phyloP scores from a whole-genome alignment of 2,888 invertebrate species.

The Eugnorisma glareosa region DNA sequence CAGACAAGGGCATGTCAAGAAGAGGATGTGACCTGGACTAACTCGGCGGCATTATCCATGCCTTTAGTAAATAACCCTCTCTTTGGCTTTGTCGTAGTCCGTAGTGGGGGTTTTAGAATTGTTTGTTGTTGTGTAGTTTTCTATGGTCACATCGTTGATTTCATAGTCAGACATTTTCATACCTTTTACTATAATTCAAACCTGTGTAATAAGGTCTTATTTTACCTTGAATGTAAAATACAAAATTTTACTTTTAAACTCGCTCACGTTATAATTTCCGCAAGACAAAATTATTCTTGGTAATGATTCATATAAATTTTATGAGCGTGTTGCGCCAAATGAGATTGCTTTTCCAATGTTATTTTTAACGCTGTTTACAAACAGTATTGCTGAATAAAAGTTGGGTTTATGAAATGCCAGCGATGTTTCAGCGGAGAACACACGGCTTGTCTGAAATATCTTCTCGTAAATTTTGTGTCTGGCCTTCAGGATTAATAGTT shows the following conservation, averaged over 20 bases:
- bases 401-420: conserved; percentile 21
- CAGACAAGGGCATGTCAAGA: not conserved
- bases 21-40: not conserved
- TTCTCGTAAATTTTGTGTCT: not conserved
- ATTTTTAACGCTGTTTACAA: conserved; percentile 51
- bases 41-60: not conserved
- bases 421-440: conserved; percentile 2
- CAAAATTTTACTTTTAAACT: not conserved
- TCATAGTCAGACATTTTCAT: not conserved
- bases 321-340: conserved; percentile 38
- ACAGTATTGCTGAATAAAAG: conserved; percentile 39
- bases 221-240: not conserved
- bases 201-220: not conserved
- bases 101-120: not conserved
- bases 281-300: conserved; percentile 15
- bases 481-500: not conserved
- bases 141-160: not conserved
- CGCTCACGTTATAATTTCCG: conserved; percentile 3
- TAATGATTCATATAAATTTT: conserved; percentile 35
- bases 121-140: not conserved
- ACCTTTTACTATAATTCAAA: not conserved
- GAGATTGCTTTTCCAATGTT: conserved; percentile 24
- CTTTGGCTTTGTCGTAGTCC: not conserved
- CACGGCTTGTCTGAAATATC: not conserved
- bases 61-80: not conserved